Evolutionary conservation across 2,888 invertebrate genomes (phyloP), one percentile per base, ranked within the genome.

Genomic region (Pachliopta kotzebuea): DNA sequence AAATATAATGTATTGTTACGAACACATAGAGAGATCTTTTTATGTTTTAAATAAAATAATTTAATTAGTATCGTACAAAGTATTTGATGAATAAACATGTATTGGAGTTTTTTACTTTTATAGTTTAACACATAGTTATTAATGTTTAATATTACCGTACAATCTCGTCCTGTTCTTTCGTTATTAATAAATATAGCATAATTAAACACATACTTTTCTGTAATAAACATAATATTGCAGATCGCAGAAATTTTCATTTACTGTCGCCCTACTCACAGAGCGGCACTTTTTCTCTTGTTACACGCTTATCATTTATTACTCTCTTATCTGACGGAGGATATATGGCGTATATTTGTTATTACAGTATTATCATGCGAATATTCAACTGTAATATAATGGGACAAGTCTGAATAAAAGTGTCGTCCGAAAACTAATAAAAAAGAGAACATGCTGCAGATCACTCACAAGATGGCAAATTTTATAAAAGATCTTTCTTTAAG

Each of bases 241-340:
- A 60, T 60, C 54, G 53, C 42, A 50, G 57, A 62, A 20, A 58
- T 56, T 65, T 65, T 62, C 50, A 62, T 65, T 50, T 55, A 62
- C 56, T 58, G 79, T 61, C 74, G 72, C 77, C 76, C 72, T 74
- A 78, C 69, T 29, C 56, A 55, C 45, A 57, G 61, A 61, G 61
- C 63, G 37, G 60, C 67, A 70, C 72, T 74, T 74, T 78, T 76
- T 72, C 75, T 74, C 71, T 70, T 55, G 65, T 62, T 68, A 72
- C 73, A 69, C 74, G 79, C 78, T 81, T 82, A 85, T 83, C 86
- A 86, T 86, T 86, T 85, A 86, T 85, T 83, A 84, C 75, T 55
- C 70, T 70, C 74, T 78, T 80, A 84, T 83, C 83, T 75, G 66
- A 68, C 66, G 65, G 69, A 60, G 69, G 72, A 80, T 77, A 73